Base-by-base conservation (phyloP, 2,113 vertebrate species). In the Urocynchramus pylzowi region DNA sequence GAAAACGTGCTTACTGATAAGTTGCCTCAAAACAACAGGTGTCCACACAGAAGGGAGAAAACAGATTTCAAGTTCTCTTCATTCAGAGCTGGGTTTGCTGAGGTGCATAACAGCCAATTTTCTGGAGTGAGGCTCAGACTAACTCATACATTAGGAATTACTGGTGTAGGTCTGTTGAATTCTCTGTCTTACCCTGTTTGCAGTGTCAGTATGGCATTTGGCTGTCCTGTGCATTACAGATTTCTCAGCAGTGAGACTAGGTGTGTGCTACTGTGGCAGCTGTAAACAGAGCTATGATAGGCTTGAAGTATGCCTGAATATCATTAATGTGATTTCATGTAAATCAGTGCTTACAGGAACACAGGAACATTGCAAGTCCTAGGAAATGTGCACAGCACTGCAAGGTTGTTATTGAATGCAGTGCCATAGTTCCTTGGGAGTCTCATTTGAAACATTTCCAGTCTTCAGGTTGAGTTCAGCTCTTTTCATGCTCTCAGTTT, bases 21-120 rank as follows among this genome's bases (percentile, higher is more conserved):
- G 37, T 86, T 95, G 67, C 79, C 42, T 93, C 68, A 86, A 81
- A 94, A 88, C 68, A 94, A 41, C 37, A 67, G 54, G 45, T 92
- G 73, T 86, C 45, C 39, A 6, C 52, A 80, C 59, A 81, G 88
- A 81, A 95, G 50, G 59, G n/a, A 39, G 21, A 47, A 74, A 65
- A 61, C 2, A 1, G 35, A 77, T 83, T 52, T 92, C 64, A 84
- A 24, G 47, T 86, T 87, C 47, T 67, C 35, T 70, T 87, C 30
- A 50, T 90, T 90, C 45, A 85, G 54, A 59, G 9, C 56, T 60
- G 24, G 11, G 37, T 68, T 91, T 1, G 2, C 19, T 60, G 70
- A 76, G 53, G 74, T 79, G 49, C 53, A 33, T 37, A 79, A 49
- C 22, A 87, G 56, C 65, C 73, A 63, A 2, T 93, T 94, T 89